Base-by-base conservation (phyloP, 2,888 invertebrate genomes). In the Sthenelais limicola region DNA sequence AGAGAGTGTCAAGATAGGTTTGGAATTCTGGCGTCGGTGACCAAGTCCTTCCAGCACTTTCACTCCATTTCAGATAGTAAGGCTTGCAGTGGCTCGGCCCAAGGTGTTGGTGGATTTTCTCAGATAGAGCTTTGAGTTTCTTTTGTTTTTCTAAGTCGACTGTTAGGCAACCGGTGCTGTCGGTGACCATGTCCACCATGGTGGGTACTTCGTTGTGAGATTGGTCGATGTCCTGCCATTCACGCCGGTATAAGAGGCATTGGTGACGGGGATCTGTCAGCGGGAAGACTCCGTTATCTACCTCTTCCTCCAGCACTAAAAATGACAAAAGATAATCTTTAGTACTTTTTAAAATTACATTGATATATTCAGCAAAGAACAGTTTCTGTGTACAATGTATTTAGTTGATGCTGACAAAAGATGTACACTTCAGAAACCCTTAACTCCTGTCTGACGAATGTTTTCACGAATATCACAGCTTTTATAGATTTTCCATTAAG, bases 241-340 rank as follows among this genome's bases (percentile, higher is more conserved):
- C 78, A 9, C 78, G 51, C 12, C 33, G 68, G 56, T 74, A 78
- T 28, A 69, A 67, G 12, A 77, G 32, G 43, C 75, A 73, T 56
- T 73, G 74, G 35, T 43, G 69, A 12, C 78, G 66, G 0, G 78
- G 78, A 38, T 72, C 66, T 21, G 67, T 62, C 3, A 49, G 35
- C 3, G 68, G 51, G 12, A 77, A 62, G 1, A 77, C 33, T 2
- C 78, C 78, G 21, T 38, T n/a, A 0, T 0, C 48, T 15, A 78
- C 28, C n/a, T 78, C 78, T 26, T 75, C 68, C 26, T 73, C 74
- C 49, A 78, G 47, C 26, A 49, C 77, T 77, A 58, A 32, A 73
- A 56, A 33, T 48, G 33, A 51, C n/a, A n/a, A n/a, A n/a, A n/a
- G n/a, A n/a, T n/a, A n/a, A n/a, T n/a, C n/a, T n/a, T n/a, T n/a